A percentile compares a stretch with the other conserved stretches of the same genome.
Conservation (phyloP, 2,113 vertebrate genomes). For the Zonotrichia leucophrys region DNA sequence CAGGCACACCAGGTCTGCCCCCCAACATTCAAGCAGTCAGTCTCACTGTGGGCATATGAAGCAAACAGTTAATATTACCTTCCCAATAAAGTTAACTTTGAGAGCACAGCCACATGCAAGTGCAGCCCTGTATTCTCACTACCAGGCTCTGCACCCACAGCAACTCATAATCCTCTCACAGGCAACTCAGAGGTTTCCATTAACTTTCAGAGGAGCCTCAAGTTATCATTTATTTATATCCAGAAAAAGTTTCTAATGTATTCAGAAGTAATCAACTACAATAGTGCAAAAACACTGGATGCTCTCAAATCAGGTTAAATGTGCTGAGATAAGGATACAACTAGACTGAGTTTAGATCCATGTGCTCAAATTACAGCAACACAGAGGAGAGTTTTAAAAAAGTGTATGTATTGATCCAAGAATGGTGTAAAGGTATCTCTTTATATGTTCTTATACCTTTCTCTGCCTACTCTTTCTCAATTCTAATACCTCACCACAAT, state of each 20-base stretch:
- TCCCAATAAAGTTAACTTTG: background rate
- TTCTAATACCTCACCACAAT: background rate
- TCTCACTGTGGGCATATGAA: rapidly evolving
- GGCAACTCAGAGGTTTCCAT: background rate
- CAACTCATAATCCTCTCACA: background rate
- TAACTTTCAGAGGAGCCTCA: background rate
- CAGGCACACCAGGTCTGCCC: background rate
- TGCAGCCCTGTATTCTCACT: background rate
- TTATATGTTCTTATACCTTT: background rate
- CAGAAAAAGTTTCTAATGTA: background rate
- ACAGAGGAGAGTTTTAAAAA: background rate
- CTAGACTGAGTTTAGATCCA: background rate
- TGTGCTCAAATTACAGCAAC: background rate
- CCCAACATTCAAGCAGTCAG: background rate
- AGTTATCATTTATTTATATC: background rate
- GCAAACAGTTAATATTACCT: background rate
- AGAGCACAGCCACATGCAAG: background rate
- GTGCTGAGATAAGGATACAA: background rate
- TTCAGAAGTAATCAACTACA: background rate
- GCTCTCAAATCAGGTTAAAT: background rate
- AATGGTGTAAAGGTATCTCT: background rate
- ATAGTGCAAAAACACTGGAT: background rate
- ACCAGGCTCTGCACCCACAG: background rate
- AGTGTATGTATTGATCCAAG: background rate
- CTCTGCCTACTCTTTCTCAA: background rate